Evolutionary conservation across 1,140 invertebrate species (phyloP).

Genomic region (Plutomurus gul): DNA sequence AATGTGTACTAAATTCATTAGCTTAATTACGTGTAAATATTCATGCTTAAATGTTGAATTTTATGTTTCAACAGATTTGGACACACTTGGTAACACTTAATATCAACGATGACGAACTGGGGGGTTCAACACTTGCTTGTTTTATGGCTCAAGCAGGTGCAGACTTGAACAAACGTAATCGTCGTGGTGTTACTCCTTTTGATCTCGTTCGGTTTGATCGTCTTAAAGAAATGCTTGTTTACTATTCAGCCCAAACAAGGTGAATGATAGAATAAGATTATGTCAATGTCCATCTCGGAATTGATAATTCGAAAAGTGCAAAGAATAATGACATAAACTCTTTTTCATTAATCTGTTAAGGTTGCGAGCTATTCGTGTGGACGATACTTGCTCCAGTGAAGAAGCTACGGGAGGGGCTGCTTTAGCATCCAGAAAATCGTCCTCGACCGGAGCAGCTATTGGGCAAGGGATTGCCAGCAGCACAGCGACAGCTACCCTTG

Average conservation of each 20-base stretch:
- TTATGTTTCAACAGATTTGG: conserved; percentile 41
- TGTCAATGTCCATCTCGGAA: background rate
- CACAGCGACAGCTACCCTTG: background rate
- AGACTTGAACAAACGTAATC: conserved; percentile 68
- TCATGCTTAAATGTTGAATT: background rate
- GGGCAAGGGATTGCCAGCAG: background rate
- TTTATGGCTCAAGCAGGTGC: conserved; percentile 72
- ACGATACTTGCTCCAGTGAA: background rate
- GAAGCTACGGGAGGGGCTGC: background rate
- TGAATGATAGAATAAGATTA: too few species aligned
- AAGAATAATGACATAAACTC: background rate
- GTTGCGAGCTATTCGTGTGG: background rate
- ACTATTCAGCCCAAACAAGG: conserved; percentile 44
- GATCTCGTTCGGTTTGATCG: conserved; percentile 60
- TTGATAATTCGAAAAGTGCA: background rate
- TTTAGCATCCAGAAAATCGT: background rate
- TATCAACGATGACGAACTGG: conserved; percentile 45
- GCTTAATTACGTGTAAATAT: too few species aligned
- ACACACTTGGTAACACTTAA: conserved; percentile 40
- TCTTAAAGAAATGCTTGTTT: conserved; percentile 49
- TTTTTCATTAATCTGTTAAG: background rate
- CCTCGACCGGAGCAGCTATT: background rate
- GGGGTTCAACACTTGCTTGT: conserved; percentile 66
- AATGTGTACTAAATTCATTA: too few species aligned
- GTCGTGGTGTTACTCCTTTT: conserved; percentile 67